phyloP scores from a whole-genome alignment of 2,888 invertebrate species.

The Allygus modestus region DNA sequence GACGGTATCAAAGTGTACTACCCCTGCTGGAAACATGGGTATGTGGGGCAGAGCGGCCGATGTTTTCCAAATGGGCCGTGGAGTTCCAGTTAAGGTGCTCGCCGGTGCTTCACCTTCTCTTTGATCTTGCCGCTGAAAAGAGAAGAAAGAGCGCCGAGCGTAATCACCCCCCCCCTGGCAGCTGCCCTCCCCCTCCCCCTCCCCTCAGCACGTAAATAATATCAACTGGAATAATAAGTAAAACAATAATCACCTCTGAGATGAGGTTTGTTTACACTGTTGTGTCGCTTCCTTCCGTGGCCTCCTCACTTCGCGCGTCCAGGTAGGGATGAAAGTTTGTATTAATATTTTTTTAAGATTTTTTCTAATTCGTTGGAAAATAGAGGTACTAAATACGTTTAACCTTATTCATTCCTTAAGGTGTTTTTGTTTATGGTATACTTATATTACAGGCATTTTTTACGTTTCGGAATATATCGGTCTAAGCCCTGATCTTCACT shows the following conservation, averaged over 20 bases:
- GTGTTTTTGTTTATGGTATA: too few relatives aligned
- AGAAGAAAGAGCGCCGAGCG: conserved; percentile 62
- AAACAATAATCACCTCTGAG: conserved; percentile 47
- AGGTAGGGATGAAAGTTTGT: too few relatives aligned
- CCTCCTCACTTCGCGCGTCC: neutral
- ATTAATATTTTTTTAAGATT: too few relatives aligned
- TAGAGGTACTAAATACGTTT: too few relatives aligned
- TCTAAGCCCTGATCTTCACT: too few relatives aligned
- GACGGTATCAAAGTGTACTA: too few relatives aligned
- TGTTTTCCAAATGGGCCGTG: conserved; percentile 63
- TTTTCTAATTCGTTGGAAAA: too few relatives aligned
- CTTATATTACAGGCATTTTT: too few relatives aligned
- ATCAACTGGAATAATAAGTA: conserved; percentile 53
- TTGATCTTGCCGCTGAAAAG: conserved; percentile 66
- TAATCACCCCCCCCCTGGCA: conserved; percentile 58
- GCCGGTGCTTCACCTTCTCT: conserved; percentile 65
- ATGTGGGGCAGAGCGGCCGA: conserved; percentile 55
- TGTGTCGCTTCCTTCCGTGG: neutral
- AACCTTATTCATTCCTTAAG: too few relatives aligned
- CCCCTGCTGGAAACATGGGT: neutral
- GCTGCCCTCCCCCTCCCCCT: conserved; percentile 40
- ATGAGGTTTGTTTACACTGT: conserved; percentile 16
- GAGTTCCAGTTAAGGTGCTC: conserved; percentile 64
- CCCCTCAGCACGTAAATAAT: conserved; percentile 45
- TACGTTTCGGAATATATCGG: too few relatives aligned